phyloP scores from a whole-genome alignment of 2,113 vertebrate species.

The Pagrus major region DNA sequence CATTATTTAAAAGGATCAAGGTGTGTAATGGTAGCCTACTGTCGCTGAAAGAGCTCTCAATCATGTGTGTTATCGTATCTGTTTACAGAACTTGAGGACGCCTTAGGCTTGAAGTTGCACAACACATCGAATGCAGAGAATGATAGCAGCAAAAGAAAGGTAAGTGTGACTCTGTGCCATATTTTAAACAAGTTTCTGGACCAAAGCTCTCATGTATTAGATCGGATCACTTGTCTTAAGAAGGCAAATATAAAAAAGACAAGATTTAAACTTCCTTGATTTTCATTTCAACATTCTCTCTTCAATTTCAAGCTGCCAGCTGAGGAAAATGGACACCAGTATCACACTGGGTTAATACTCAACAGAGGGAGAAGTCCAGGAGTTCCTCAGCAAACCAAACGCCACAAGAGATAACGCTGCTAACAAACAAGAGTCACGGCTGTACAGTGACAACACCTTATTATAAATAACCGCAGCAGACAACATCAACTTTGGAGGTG shows the following conservation, averaged over 20 bases:
- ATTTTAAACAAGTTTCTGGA: not conserved
- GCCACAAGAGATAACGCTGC: constrained; percentile 83
- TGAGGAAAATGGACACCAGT: constrained; percentile 67
- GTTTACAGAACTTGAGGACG: constrained; percentile 88
- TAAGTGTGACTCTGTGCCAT: constrained; percentile 56
- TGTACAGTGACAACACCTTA: not conserved
- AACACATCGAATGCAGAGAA: constrained; percentile 42
- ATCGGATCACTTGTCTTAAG: not conserved
- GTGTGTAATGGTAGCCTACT: not conserved
- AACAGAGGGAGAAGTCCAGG: constrained; percentile 70
- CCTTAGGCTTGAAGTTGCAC: constrained; percentile 67
- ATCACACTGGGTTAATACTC: constrained; percentile 40
- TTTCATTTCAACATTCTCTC: not conserved
- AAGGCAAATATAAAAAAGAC: not conserved
- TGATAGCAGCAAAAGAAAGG: constrained; percentile 81
- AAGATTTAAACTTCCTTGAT: not conserved
- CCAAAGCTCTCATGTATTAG: not conserved
- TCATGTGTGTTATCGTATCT: constrained; percentile 14
- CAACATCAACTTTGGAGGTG: not conserved
- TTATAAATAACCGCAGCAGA: not conserved
- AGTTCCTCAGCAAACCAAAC: constrained; percentile 77
- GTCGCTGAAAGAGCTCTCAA: not conserved
- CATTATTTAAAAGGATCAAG: constrained; percentile 1
- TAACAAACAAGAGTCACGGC: not conserved
- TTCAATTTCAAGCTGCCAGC: constrained; percentile 40